Evolutionary conservation across 2,888 invertebrate genomes (phyloP), one percentile per base, ranked within the genome.

Genomic region (Rhabditophanes sp.): DNA sequence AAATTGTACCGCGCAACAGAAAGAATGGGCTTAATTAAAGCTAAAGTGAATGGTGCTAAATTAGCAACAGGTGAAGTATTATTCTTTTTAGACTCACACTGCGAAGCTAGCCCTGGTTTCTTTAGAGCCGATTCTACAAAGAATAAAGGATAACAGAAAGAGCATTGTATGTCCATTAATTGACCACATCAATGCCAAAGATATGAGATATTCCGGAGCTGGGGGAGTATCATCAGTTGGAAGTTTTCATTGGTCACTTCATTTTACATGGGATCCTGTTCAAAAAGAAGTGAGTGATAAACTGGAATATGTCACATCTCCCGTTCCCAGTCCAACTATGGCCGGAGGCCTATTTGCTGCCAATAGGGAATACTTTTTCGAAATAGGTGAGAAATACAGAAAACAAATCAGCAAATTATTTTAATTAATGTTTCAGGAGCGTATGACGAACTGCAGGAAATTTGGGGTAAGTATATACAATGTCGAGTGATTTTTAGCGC

Each of bases 311-410:
- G 25, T n/a, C 9, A 11, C 41, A 70, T 74, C 53, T 80, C 85
- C 0, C n/a, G n/a, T n/a, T n/a, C n/a, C n/a, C n/a, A n/a, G n/a
- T n/a, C 90, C 93, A 0, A 93, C 90, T 1, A 93, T 90, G 90
- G 88, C 90, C n/a, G 90, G 93, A 1, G 93, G 90, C 0, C 68
- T 93, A 38, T 85, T 93, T 70, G 93, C 88, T 0, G 85, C 87
- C 33, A 78, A 82, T 53, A 74, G 83, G 33, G 75, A 78, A 33
- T 93, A 83, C 69, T 93, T 87, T 71, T 93, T 87, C 81, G 80
- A 88, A 67, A 69, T 80, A 42, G 58, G 60, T 3, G 23, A 22
- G 9, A 9, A 9, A 9, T 22, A 9, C 9, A 22, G 23, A 9
- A 22, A 22, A 9, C 23, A 9, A 9, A n/a, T n/a, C n/a, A n/a